Conservation (phyloP, 2,797 vertebrate genomes). For the Periparus ater region DNA sequence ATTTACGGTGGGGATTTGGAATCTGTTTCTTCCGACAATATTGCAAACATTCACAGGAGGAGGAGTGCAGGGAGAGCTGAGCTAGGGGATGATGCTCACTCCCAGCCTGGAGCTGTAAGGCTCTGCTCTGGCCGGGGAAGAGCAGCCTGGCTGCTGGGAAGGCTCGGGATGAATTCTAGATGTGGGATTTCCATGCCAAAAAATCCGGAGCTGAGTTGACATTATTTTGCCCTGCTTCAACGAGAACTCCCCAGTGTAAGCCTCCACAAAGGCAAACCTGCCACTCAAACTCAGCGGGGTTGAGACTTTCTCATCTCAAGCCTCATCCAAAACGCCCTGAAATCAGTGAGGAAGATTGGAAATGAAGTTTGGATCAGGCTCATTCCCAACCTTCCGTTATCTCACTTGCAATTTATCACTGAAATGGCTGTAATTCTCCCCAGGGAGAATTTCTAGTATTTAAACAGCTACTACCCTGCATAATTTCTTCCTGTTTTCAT, state of each 20-base stretch:
- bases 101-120: background rate
- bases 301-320: background rate
- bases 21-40: background rate
- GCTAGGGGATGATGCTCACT: background rate
- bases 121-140: background rate
- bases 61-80: background rate
- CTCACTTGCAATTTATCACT: conserved; percentile 49
- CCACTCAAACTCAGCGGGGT: background rate
- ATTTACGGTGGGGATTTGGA: background rate
- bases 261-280: background rate
- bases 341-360: background rate
- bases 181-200: background rate
- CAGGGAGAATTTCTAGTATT: conserved; percentile 49
- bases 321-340: background rate
- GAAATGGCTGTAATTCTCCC: conserved; percentile 46
- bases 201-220: background rate
- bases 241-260: background rate
- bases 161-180: background rate
- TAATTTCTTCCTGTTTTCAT: conserved; percentile 64
- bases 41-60: background rate
- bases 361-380: background rate
- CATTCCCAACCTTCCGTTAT: background rate
- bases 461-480: conserved; percentile 47
- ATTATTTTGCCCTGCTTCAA: background rate
- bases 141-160: background rate